These are phyloP conservation scores for Graptemys geographica DNA, from an alignment of 2,797 vertebrate species.

Conservation along the genomic window DNA sequence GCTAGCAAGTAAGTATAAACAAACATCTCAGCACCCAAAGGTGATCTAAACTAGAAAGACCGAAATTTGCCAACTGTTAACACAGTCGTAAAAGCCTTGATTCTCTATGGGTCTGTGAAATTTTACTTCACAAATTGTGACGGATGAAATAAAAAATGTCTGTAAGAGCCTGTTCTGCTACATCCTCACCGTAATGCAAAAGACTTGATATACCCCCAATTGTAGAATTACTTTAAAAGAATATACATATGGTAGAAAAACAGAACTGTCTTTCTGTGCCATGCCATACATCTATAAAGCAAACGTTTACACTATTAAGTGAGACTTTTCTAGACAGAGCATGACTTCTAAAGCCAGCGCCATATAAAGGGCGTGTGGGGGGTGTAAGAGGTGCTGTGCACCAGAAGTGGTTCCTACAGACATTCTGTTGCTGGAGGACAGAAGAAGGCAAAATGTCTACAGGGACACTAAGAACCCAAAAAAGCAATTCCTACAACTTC, in stretches of 20 bases:
- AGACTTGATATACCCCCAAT: background rate
- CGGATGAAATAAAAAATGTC: background rate
- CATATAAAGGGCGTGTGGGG: accelerated
- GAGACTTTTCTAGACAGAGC: background rate
- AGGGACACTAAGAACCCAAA: background rate
- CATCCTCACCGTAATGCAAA: background rate
- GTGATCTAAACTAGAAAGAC: background rate
- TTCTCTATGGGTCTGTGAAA: background rate
- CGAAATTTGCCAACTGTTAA: background rate
- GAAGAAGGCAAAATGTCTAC: background rate
- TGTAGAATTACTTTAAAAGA: background rate
- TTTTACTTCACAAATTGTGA: background rate
- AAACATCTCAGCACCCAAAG: background rate
- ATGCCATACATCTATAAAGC: background rate
- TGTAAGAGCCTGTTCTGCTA: background rate
- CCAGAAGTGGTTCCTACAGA: background rate
- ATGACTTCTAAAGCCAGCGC: background rate
- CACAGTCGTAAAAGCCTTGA: background rate
- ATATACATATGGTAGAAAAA: background rate
- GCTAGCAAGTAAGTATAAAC: background rate
- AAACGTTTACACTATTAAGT: background rate
- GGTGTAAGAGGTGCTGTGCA: background rate
- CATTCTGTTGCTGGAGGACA: background rate
- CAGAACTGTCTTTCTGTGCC: background rate
- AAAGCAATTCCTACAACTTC: background rate